Percentiles rank a stretch among this genome's conserved stretches.
Evolutionary conservation across 2,113 vertebrate genomes (phyloP).

Genomic region (Chaetodon auriga): DNA sequence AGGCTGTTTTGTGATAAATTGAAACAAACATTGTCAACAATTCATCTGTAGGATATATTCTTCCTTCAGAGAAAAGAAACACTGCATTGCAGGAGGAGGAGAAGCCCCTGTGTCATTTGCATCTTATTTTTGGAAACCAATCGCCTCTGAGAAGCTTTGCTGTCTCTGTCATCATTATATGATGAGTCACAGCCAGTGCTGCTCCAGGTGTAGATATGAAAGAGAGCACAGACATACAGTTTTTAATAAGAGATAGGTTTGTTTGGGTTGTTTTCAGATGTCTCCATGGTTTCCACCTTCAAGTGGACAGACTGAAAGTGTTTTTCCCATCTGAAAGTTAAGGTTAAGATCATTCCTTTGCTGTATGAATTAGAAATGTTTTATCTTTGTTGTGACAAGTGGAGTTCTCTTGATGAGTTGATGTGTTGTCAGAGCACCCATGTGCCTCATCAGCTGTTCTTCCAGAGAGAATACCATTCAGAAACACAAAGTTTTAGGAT

Average conservation of each 20-base stretch:
- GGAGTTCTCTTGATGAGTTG: neutral
- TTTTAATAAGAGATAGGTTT: neutral
- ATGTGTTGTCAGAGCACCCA: neutral
- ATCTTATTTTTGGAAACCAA: constrained; percentile 56
- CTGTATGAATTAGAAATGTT: neutral
- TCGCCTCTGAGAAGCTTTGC: constrained; percentile 44
- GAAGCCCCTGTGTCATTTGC: constrained; percentile 17
- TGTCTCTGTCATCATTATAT: constrained; percentile 51
- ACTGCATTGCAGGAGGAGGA: constrained; percentile 58
- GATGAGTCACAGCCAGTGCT: constrained; percentile 49
- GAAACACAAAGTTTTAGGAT: neutral
- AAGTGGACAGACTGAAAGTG: neutral
- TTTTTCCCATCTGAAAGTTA: neutral
- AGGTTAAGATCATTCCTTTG: neutral
- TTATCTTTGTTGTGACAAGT: neutral
- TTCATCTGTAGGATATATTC: constrained; percentile 26
- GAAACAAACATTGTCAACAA: constrained; percentile 36
- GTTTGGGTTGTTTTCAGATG: neutral
- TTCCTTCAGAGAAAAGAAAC: constrained; percentile 7
- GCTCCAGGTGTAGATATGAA: constrained; percentile 48
- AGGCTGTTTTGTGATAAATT: constrained; percentile 32
- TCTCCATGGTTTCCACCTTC: neutral
- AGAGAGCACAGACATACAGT: neutral
- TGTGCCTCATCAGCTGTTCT: neutral
- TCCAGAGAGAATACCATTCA: neutral